A percentile compares a stretch with the other conserved stretches of the same genome.
These are phyloP conservation scores for Lasioglossum morio DNA, from an alignment of 2,888 invertebrate species.

Conservation along the genomic window DNA sequence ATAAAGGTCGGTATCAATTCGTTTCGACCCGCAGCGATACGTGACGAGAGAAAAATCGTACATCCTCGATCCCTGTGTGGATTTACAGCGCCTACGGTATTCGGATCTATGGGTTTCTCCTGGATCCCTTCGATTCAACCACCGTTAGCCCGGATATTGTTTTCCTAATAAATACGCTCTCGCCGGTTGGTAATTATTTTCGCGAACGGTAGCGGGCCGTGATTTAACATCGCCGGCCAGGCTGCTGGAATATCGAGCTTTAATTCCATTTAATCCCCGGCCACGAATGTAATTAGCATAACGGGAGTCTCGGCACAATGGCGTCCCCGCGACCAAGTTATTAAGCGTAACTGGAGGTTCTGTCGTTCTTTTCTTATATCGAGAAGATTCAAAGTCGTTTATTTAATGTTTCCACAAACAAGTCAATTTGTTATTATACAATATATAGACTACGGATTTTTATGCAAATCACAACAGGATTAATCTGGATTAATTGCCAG, in stretches of 20 bases:
- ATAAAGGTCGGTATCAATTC: slow-evolving; percentile 17
- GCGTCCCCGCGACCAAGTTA: slow-evolving; percentile 36
- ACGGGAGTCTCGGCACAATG: slow-evolving; percentile 50
- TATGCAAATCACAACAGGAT: background rate
- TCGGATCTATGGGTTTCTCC: background rate
- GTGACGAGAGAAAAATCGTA: slow-evolving; percentile 16
- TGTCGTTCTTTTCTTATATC: background rate
- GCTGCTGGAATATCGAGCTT: slow-evolving; percentile 53
- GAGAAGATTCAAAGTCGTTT: background rate
- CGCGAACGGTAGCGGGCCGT: background rate
- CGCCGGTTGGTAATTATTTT: slow-evolving; percentile 41
- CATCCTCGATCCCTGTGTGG: background rate
- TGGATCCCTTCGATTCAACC: slow-evolving; percentile 45
- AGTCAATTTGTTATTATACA: background rate
- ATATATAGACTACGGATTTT: background rate
- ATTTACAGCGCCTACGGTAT: background rate
- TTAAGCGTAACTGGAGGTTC: background rate
- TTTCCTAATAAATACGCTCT: slow-evolving; percentile 47
- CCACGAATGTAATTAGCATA: slow-evolving; percentile 59
- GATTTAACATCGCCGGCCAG: slow-evolving; percentile 32
- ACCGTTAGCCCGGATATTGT: slow-evolving; percentile 61
- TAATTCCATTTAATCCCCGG: slow-evolving; percentile 50
- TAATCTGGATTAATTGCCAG: too few relatives aligned
- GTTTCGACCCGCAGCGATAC: slow-evolving; percentile 40
- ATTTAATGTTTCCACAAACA: background rate